Conservation (phyloP, 2,797 vertebrate genomes). For the Leptodactylus fallax region DNA sequence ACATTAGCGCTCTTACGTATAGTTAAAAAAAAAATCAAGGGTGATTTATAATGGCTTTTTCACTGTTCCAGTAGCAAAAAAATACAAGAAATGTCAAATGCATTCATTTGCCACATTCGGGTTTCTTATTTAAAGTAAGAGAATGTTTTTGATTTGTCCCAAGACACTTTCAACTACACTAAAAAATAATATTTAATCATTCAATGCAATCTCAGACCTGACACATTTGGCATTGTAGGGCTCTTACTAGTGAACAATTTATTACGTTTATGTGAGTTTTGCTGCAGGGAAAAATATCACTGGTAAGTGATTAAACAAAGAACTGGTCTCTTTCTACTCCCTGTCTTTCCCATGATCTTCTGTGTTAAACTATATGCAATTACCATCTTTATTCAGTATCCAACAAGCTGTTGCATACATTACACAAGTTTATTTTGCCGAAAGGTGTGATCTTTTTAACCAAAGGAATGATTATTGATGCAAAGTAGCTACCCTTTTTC, state of each 20-base stretch:
- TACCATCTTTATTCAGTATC: conserved; percentile 60
- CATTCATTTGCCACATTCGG: conserved; percentile 28
- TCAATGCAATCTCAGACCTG: conserved; percentile 10
- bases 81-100: conserved; percentile 23
- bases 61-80: conserved; percentile 44
- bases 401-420: conserved; percentile 42
- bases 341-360: conserved; percentile 55
- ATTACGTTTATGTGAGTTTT: conserved; percentile 39
- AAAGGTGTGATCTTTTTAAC: conserved; percentile 61
- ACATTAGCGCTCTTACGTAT: conserved; percentile 10
- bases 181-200: conserved; percentile 35
- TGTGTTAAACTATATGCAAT: conserved; percentile 50
- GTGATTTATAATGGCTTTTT: conserved; percentile 48
- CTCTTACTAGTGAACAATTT: conserved; percentile 42
- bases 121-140: conserved; percentile 22
- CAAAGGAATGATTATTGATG: conserved; percentile 58
- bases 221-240: conserved; percentile 27
- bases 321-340: conserved; percentile 13
- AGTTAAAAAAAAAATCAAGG: neutral
- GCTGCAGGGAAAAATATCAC: conserved; percentile 39
- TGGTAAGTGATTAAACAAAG: conserved; percentile 16
- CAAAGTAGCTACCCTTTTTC: conserved; percentile 52
- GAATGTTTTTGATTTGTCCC: conserved; percentile 36
- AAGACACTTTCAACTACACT: conserved; percentile 2
- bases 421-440: conserved; percentile 24